Conservation (phyloP, 2,797 vertebrate genomes). For the Luscinia megarhynchos region DNA sequence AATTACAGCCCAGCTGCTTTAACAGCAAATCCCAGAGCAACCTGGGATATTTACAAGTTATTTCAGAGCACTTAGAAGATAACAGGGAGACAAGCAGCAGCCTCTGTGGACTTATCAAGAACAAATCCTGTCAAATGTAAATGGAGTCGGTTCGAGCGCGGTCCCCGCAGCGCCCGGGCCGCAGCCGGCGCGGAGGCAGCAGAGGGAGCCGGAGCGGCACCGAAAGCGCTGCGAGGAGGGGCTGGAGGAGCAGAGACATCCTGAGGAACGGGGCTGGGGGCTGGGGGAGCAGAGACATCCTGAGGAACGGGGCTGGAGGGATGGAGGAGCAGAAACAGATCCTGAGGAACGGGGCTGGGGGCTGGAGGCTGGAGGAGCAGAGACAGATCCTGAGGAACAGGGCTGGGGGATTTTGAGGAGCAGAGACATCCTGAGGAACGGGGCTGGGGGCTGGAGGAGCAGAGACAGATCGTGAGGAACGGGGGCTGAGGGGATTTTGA, state of each 20-base stretch:
- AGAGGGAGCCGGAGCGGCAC: conserved; percentile 72
- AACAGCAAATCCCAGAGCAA: background rate
- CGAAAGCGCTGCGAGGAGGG: background rate
- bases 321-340: background rate
- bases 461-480: background rate
- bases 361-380: too few species aligned
- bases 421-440: background rate
- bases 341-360: background rate
- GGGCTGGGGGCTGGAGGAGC: background rate
- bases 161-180: background rate
- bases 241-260: too few species aligned
- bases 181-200: conserved; percentile 7
- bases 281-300: too few species aligned
- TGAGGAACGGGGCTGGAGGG: background rate
- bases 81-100: background rate
- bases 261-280: background rate
- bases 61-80: background rate
- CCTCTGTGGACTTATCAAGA: background rate
- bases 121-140: background rate
- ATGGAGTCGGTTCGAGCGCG: background rate
- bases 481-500: background rate
- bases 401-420: background rate
- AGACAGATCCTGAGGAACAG: background rate
- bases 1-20: background rate
- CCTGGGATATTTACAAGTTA: background rate